phyloP scores from a whole-genome alignment of 2,797 vertebrate genomes.

The Mastacembelus armatus region DNA sequence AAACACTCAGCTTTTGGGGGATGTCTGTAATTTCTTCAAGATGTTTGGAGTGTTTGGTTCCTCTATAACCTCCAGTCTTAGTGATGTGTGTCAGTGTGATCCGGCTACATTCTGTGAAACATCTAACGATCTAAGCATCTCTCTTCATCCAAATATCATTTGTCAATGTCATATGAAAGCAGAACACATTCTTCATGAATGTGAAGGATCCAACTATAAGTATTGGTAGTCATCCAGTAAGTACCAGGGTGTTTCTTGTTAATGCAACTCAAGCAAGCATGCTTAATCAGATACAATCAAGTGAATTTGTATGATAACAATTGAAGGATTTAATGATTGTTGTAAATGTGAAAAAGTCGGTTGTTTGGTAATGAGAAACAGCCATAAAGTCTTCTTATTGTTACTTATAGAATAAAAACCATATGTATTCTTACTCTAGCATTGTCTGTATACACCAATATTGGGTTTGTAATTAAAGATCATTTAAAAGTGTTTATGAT shows the following conservation, averaged over 20 bases:
- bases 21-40: slow-evolving; percentile 83
- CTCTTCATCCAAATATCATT: slow-evolving; percentile 82
- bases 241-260: slow-evolving; percentile 69
- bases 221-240: slow-evolving; percentile 65
- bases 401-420: background rate
- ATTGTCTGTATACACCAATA: background rate
- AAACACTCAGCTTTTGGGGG: slow-evolving; percentile 73
- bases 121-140: slow-evolving; percentile 79
- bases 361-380: slow-evolving; percentile 59
- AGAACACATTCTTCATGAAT: slow-evolving; percentile 68
- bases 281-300: slow-evolving; percentile 79
- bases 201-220: slow-evolving; percentile 58
- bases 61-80: slow-evolving; percentile 63
- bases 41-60: slow-evolving; percentile 77
- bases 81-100: slow-evolving; percentile 77
- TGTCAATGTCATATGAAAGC: slow-evolving; percentile 83
- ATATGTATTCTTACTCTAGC: background rate
- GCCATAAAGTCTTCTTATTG: slow-evolving; percentile 24
- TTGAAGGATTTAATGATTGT: slow-evolving; percentile 64
- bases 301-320: slow-evolving; percentile 73
- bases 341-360: slow-evolving; percentile 35
- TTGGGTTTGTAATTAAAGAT: background rate
- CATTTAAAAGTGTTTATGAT: background rate
- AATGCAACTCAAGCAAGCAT: slow-evolving; percentile 69
- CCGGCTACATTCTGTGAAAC: slow-evolving; percentile 73